These are phyloP conservation scores for Chelon auratus DNA, from an alignment of 2,797 vertebrate species.

Conservation along the genomic window DNA sequence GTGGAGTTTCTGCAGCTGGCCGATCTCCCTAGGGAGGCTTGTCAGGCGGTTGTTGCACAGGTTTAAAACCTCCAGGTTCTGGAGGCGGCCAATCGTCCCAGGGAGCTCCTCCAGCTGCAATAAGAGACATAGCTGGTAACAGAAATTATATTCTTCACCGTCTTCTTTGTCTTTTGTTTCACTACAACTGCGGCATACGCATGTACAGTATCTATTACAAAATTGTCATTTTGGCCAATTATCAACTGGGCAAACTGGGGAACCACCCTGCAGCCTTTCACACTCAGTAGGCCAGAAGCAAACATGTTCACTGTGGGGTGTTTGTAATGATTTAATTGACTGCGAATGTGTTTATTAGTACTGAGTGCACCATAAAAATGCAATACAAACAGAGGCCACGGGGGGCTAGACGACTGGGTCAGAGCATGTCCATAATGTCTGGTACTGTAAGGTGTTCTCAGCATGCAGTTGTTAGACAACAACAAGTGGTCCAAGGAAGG, in stretches of 20 bases:
- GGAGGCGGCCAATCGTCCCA: slow-evolving; percentile 82
- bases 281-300: not conserved
- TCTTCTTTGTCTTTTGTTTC: not conserved
- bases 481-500: too few relatives aligned
- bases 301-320: not conserved
- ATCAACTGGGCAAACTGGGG: not conserved
- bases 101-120: slow-evolving; percentile 88
- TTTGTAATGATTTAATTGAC: not conserved
- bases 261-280: not conserved
- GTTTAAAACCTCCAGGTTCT: slow-evolving; percentile 86
- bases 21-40: slow-evolving; percentile 85
- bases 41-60: slow-evolving; percentile 93
- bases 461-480: too few relatives aligned
- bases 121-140: not conserved
- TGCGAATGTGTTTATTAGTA: not conserved
- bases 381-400: not conserved
- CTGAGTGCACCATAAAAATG: not conserved
- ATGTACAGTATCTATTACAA: not conserved
- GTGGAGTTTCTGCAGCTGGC: slow-evolving; percentile 84
- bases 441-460: too few relatives aligned
- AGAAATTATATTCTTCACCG: not conserved
- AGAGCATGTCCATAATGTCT: too few relatives aligned
- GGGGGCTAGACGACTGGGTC: too few relatives aligned
- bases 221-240: not conserved
- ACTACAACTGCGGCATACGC: not conserved